Evolutionary conservation across 2,113 vertebrate genomes (phyloP), one percentile per base, ranked within the genome.

Genomic region (Dicerorhinus sumatrensis): DNA sequence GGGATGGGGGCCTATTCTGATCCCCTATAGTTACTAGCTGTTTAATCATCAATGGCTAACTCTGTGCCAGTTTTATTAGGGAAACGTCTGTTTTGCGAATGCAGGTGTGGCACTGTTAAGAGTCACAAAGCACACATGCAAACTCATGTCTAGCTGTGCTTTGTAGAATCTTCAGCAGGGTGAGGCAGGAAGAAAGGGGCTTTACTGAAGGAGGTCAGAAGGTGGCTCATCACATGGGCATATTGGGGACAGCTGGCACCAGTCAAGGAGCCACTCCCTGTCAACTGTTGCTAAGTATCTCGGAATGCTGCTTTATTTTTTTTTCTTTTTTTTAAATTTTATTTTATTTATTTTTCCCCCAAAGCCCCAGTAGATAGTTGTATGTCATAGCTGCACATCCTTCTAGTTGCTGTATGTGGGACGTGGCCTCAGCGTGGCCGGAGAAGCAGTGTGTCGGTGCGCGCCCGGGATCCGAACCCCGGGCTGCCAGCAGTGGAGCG

Each of bases 81-180:
- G 88, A 92, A 88, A 39, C 39, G 31, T 69, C 89, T 58, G 5
- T 92, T 96, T 72, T 70, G 29, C 39, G 80, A 91, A 58, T 33
- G 29, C 48, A 86, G 72, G 87, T 63, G 87, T 77, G 62, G 42
- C 58, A 3, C 86, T 51, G 17, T 27, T 77, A 48, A 83, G 10
- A 8, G 27, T 42, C 72, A 85, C 54, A 27, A 69, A 42, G 33
- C 5, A 13, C 25, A 65, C 13, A 4, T 0, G 9, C 9, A 46
- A 21, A 65, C 54, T 46, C 36, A 3, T 14, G 4, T 51, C 39
- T n/a, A 5, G 16, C 76, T 46, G 14, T 67, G 79, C 42, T 93
- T 69, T 76, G 33, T 51, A 76, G 80, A 79, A 11, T 80, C 31
- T 76, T 89, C 46, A 21, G 58, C 39, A 23, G 1, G 5, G 27